Base-by-base conservation (phyloP, 2,888 invertebrate genomes). In the Linyphia triangularis region DNA sequence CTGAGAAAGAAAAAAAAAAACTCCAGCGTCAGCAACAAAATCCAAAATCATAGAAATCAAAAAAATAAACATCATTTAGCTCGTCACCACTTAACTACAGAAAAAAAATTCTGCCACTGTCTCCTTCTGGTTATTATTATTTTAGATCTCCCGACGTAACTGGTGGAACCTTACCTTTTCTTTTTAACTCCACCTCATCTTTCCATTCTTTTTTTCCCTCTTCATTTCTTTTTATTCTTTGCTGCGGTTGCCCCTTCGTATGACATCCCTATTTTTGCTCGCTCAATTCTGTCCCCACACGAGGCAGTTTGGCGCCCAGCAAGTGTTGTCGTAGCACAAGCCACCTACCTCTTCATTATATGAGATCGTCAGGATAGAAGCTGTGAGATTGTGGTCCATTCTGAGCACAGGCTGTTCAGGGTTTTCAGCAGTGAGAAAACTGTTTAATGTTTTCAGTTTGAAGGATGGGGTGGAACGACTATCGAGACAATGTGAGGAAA, bases 241-340 rank as follows among this genome's bases (percentile, higher is more conserved):
- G 19, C 69, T 77, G 85, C 72, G 85, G 85, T 85, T 85, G 85
- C 30, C 78, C 57, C 69, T 22, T 61, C 51, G 70, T 43, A 72
- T 26, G 85, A 85, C 78, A 85, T 85, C 78, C 19, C 78, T 85
- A 85, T 85, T 85, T 85, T 85, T 79, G 85, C 67, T 9, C 24
- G 40, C 63, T 77, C 2, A 26, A 28, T 16, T 43, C 22, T 24
- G 19, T 57, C 40, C 63, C 77, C n/a, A n/a, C n/a, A n/a, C 33
- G 22, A 24, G 37, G 30, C 5, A 26, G 26, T 13, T 28, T 51
- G 79, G 81, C 81, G 81, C 81, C 69, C 81, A 24, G n/a, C 28
- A n/a, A 13, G n/a, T n/a, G n/a, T n/a, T n/a, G n/a, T n/a, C n/a
- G n/a, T n/a, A n/a, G n/a, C 33, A 16, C 0, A 37, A 70, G 22